Percentiles rank a stretch among this genome's conserved stretches.
Conservation (phyloP, 2,797 vertebrate genomes). For the Chelonia mydas region DNA sequence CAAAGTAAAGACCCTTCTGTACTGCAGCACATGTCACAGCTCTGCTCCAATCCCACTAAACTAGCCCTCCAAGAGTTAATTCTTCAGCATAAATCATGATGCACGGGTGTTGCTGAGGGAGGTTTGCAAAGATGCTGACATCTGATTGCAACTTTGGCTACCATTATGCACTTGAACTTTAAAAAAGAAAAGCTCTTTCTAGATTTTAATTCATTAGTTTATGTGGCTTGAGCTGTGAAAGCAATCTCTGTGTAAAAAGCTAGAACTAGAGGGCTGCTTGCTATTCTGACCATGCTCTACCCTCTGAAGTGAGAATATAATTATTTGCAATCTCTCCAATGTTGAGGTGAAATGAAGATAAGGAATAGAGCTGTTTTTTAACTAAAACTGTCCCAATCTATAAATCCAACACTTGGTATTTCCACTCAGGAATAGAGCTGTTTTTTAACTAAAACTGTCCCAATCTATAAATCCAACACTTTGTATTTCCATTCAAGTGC, state of each 20-base stretch:
- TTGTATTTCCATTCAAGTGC: not conserved
- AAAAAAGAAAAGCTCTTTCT: not conserved
- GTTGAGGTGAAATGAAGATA: not conserved
- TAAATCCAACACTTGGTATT: fast-evolving
- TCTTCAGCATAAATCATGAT: not conserved
- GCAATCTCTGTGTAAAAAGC: not conserved
- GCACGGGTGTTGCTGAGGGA: fast-evolving
- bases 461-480: fast-evolving
- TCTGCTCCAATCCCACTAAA: not conserved
- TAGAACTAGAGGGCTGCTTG: conserved; percentile 1
- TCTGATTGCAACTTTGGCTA: not conserved
- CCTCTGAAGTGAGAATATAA: conserved; percentile 12
- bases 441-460: not conserved
- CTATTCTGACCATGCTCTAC: conserved; percentile 22
- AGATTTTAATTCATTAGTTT: not conserved
- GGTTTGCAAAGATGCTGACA: not conserved
- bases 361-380: conserved; percentile 5
- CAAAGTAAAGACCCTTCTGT: not conserved
- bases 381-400: not conserved
- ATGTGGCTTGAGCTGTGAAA: not conserved
- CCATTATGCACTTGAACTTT: conserved; percentile 17
- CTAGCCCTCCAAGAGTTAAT: not conserved
- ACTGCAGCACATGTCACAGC: not conserved
- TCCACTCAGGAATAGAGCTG: not conserved
- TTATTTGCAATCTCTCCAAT: conserved; percentile 11